Conservation (phyloP, 35 echinoderm and acorn worm genomes). For the Holothuria glaberrima region DNA sequence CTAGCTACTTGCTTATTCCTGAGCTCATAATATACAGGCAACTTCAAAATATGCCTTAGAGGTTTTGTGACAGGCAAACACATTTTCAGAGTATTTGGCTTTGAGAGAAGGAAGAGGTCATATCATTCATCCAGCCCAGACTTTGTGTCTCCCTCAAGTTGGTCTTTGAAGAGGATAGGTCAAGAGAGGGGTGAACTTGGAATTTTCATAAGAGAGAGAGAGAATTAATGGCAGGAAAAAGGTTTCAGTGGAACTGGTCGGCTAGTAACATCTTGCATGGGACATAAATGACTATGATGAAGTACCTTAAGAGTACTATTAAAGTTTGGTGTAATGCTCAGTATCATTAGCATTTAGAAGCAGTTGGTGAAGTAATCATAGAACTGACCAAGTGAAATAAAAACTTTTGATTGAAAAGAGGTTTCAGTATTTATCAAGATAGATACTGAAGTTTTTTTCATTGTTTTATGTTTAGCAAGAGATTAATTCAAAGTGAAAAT, state of each 20-base stretch:
- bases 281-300: neutral
- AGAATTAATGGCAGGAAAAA: constrained; percentile 1
- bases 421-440: too few relatives aligned
- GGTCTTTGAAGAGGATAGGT: constrained; percentile 51
- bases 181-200: constrained; percentile 40
- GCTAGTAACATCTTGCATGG: neutral
- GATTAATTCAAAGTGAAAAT: too few relatives aligned
- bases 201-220: neutral
- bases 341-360: too few relatives aligned
- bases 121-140: constrained; percentile 53
- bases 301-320: neutral
- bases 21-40: constrained; percentile 20
- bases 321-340: too few relatives aligned
- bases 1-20: too few relatives aligned
- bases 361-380: too few relatives aligned
- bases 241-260: neutral
- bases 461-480: too few relatives aligned
- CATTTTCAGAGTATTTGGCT: constrained; percentile 56
- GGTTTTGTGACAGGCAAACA: constrained; percentile 52
- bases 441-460: too few relatives aligned
- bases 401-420: too few relatives aligned
- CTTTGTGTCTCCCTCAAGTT: constrained; percentile 61
- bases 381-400: too few relatives aligned
- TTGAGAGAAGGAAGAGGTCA: constrained; percentile 45
- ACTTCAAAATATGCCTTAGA: constrained; percentile 49